Evolutionary conservation across 2,113 vertebrate genomes (phyloP).

Genomic region (Heterochromis multidens): DNA sequence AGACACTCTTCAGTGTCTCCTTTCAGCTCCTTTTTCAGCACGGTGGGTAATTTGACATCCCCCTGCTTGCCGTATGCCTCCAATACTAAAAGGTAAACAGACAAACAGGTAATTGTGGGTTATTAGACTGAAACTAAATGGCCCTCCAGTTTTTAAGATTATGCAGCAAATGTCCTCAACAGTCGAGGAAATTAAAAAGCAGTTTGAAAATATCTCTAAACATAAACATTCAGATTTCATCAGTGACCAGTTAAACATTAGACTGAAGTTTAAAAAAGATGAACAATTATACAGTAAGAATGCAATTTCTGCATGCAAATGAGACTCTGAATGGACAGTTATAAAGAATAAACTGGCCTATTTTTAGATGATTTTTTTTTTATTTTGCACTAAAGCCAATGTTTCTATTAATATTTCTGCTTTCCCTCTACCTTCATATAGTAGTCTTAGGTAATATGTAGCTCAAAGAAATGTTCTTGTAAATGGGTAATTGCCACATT

Average conservation of each 20-base stretch:
- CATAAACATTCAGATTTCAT: background rate
- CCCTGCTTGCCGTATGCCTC: slow-evolving; percentile 63
- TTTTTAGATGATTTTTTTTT: too few species aligned
- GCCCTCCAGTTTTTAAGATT: background rate
- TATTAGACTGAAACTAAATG: background rate
- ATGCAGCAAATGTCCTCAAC: background rate
- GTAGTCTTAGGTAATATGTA: too few species aligned
- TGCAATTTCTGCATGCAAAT: too few species aligned
- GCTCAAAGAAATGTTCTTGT: too few species aligned
- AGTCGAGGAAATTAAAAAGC: background rate
- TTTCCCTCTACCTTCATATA: too few species aligned
- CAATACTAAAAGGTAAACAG: slow-evolving; percentile 37
- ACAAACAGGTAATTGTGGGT: background rate
- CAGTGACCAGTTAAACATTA: background rate
- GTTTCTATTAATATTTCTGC: too few species aligned
- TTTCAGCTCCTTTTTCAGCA: slow-evolving; percentile 81
- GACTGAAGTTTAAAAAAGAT: background rate
- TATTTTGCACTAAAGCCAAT: too few species aligned
- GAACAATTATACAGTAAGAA: background rate
- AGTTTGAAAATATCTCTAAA: background rate
- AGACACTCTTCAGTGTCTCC: slow-evolving; percentile 90
- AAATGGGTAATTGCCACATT: too few species aligned
- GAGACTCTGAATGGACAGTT: too few species aligned
- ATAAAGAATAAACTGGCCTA: too few species aligned
- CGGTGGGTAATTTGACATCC: slow-evolving; percentile 82